phyloP scores from a whole-genome alignment of 1,140 invertebrate species.

The Pristionchus pacificus region DNA sequence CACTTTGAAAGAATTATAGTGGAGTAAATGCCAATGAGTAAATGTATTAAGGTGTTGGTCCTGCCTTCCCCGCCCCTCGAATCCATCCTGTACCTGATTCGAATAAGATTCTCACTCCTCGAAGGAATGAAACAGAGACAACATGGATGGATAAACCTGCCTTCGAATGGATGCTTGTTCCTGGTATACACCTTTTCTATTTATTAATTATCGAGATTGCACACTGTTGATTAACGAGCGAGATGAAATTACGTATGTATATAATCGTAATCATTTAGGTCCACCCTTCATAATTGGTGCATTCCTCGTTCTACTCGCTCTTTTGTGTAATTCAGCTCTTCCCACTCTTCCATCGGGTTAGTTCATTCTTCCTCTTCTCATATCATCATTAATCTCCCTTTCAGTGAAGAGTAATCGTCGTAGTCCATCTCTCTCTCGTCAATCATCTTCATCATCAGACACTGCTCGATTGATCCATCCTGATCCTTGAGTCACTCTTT shows the following conservation, averaged over 20 bases:
- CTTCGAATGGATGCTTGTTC: constrained; percentile 69
- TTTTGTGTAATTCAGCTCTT: constrained; percentile 68
- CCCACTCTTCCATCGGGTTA: constrained; percentile 6
- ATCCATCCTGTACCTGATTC: constrained; percentile 43
- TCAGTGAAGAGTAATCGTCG: background rate
- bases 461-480: constrained; percentile 17
- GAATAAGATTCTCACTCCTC: constrained; percentile 44
- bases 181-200: constrained; percentile 61
- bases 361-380: no score
- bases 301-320: constrained; percentile 86
- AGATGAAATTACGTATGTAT: no score
- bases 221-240: no score
- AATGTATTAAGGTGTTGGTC: constrained; percentile 45
- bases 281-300: constrained; percentile 99
- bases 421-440: constrained; percentile 19
- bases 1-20: background rate
- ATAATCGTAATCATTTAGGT: no score
- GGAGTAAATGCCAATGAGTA: constrained; percentile 26
- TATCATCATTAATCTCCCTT: constrained; percentile 1
- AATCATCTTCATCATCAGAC: constrained; percentile 27
- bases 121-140: constrained; percentile 41
- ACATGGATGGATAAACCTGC: constrained; percentile 20
- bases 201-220: background rate
- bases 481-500: background rate
- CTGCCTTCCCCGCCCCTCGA: constrained; percentile 50